Conservation (phyloP, 35 echinoderm and acorn worm genomes). For the Acanthaster planci region DNA sequence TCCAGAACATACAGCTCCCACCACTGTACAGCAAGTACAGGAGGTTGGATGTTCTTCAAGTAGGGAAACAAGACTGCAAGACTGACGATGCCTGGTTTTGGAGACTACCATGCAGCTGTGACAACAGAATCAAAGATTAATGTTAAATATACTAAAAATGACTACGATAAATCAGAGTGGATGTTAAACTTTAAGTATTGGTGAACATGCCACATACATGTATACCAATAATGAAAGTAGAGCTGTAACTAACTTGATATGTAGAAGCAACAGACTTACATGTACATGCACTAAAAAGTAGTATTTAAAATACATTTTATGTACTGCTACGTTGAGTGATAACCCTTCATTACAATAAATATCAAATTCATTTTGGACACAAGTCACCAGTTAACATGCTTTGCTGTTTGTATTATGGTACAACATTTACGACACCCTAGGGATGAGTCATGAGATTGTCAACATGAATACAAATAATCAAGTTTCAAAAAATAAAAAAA, state of each 20-base stretch:
- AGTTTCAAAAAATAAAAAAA: too few species aligned
- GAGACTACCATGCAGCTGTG: not conserved
- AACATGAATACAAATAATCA: too few species aligned
- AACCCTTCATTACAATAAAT: too few species aligned
- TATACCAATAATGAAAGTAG: not conserved
- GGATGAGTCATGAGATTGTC: too few species aligned
- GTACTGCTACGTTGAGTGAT: too few species aligned
- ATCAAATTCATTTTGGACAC: too few species aligned
- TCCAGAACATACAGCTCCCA: slow-evolving; percentile 18
- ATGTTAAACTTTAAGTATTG: not conserved
- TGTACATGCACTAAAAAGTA: not conserved
- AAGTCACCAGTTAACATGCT: too few species aligned
- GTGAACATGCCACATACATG: not conserved
- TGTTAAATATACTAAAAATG: not conserved
- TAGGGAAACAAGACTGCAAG: not conserved
- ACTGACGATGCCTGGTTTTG: not conserved
- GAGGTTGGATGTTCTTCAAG: slow-evolving; percentile 9
- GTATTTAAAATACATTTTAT: too few species aligned
- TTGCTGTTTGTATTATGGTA: too few species aligned
- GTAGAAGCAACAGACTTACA: not conserved
- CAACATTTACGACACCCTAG: too few species aligned
- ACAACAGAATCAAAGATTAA: not conserved
- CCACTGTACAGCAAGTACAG: not conserved
- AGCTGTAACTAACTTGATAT: not conserved
- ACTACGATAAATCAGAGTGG: not conserved